Evolutionary conservation across 1,140 invertebrate genomes (phyloP).

Genomic region (Pomphorhynchus laevis): DNA sequence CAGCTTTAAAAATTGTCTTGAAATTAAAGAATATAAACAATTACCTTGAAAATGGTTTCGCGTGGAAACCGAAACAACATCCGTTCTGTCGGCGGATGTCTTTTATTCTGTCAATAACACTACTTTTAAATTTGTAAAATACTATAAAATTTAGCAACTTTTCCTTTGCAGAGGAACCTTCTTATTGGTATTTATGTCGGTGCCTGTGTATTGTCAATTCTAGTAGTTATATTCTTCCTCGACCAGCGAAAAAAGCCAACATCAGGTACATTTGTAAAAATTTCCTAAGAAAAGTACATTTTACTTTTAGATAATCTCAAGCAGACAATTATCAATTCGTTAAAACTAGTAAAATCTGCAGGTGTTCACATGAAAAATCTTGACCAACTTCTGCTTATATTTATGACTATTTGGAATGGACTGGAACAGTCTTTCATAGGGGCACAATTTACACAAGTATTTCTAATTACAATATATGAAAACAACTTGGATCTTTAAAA

Average conservation of each 20-base stretch:
- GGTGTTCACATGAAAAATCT: slow-evolving; percentile 37
- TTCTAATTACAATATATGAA: too few relatives aligned
- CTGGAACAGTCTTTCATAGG: slow-evolving; percentile 80
- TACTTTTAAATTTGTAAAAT: too few relatives aligned
- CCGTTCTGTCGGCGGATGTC: too few relatives aligned
- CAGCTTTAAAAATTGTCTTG: too few relatives aligned
- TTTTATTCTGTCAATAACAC: too few relatives aligned
- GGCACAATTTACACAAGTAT: slow-evolving; percentile 65
- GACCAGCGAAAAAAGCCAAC: neutral
- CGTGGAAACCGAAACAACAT: too few relatives aligned
- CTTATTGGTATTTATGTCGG: neutral
- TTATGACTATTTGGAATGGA: slow-evolving; percentile 71
- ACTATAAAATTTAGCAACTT: too few relatives aligned
- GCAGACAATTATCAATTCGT: too few relatives aligned
- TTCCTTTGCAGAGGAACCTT: too few relatives aligned
- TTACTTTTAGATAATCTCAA: neutral
- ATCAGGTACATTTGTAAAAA: neutral
- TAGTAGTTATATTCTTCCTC: neutral
- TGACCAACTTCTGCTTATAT: slow-evolving; percentile 48
- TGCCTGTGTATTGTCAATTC: neutral
- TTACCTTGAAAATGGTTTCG: too few relatives aligned
- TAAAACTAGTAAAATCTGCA: slow-evolving; percentile 47
- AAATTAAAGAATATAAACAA: too few relatives aligned
- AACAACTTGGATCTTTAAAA: neutral
- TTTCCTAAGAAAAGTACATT: neutral